Percentiles rank a stretch among this genome's conserved stretches.
phyloP scores from a whole-genome alignment of 2,888 invertebrate species.

The Amphipyra berbera region DNA sequence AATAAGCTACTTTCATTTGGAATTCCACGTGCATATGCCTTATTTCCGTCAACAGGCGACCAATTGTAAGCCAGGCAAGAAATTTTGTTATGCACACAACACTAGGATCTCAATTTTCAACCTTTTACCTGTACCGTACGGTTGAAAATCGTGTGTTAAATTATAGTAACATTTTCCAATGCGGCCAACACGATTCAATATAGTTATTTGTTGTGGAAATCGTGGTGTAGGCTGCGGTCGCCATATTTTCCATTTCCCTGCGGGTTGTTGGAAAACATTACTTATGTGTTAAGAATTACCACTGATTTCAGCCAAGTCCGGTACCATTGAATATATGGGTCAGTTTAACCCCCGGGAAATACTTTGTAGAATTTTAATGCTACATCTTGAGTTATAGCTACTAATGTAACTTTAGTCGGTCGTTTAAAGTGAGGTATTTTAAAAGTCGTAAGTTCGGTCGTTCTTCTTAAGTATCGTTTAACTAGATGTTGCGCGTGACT shows the following conservation, averaged over 20 bases:
- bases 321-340: conserved; percentile 30
- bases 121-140: conserved; percentile 29
- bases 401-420: conserved; percentile 11
- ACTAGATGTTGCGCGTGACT: background rate
- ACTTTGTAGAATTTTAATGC: conserved; percentile 40
- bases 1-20: conserved; percentile 56
- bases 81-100: conserved; percentile 53
- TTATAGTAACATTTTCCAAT: conserved; percentile 38
- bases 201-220: conserved; percentile 67
- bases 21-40: conserved; percentile 65
- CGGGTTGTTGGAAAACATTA: conserved; percentile 54
- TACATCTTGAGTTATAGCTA: conserved; percentile 24
- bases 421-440: conserved; percentile 12
- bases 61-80: conserved; percentile 57
- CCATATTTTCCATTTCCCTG: conserved; percentile 69
- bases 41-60: conserved; percentile 69
- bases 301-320: conserved; percentile 28
- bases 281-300: conserved; percentile 56
- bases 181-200: conserved; percentile 56
- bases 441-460: conserved; percentile 23
- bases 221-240: conserved; percentile 60
- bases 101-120: conserved; percentile 30
- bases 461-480: conserved; percentile 5
- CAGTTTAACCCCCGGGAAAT: conserved; percentile 28
- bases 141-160: conserved; percentile 41